Evolutionary conservation across 2,888 invertebrate species (phyloP).

Genomic region (Tenthredo mesomela): DNA sequence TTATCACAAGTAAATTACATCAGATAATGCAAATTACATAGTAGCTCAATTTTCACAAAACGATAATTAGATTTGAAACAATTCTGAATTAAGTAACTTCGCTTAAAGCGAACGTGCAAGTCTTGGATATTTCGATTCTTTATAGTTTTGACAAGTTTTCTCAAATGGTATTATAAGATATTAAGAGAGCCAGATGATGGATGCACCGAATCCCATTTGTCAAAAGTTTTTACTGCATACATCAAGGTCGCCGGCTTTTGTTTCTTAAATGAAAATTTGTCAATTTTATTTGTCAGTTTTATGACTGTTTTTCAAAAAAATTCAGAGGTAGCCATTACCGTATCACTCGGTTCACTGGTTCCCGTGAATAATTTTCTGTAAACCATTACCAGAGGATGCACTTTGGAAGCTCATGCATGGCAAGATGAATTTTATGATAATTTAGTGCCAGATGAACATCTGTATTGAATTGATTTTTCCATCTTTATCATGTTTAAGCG

Average conservation of each 20-base stretch:
- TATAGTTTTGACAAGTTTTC: background rate
- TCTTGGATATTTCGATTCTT: background rate
- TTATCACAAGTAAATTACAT: background rate
- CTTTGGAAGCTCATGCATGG: background rate
- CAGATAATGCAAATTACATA: background rate
- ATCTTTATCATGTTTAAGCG: background rate
- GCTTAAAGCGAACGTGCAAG: background rate
- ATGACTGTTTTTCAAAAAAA: background rate
- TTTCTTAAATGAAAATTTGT: background rate
- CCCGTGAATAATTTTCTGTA: background rate
- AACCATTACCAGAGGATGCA: background rate
- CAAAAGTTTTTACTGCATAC: background rate
- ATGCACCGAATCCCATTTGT: background rate
- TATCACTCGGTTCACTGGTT: background rate
- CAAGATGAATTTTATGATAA: background rate
- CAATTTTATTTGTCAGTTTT: background rate
- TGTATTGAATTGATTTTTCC: background rate
- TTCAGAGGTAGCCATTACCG: background rate
- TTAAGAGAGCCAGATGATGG: background rate
- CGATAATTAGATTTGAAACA: background rate
- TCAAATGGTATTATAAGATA: background rate
- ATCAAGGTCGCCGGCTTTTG: background rate
- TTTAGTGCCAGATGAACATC: background rate
- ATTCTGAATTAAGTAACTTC: background rate
- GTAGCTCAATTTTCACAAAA: background rate